Base-by-base conservation (phyloP, 1,140 invertebrate genomes). In the Bathynomus jamesi region DNA sequence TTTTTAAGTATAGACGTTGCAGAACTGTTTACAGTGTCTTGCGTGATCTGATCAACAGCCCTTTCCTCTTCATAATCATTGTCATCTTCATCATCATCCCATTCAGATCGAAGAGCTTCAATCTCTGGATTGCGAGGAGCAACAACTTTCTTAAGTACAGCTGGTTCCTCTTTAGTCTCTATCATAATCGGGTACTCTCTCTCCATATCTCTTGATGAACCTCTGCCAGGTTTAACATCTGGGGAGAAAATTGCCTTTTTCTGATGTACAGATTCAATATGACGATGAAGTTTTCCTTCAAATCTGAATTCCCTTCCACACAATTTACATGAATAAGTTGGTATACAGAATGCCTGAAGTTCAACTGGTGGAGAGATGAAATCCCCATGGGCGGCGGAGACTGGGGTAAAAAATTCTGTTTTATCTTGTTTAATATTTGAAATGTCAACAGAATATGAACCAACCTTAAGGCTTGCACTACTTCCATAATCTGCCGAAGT, bases 271-370 rank as follows among this genome's bases (percentile, higher is more conserved):
- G 66, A 66, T 62, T 77, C 76, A 32, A 77, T 77, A 61, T 77
- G 76, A 11, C 76, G 62, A 63, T 77, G 76, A n/a, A 77, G 66
- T 40, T 77, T 77, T 28, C 76, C 76, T 40, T 77, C 76, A 63
- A 77, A 77, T 28, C 76, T 67, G 61, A 77, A 77, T 53, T 77
- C 76, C 46, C 76, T 64, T 61, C 72, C 70, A 67, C 76, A 77
- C 27, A 77, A 64, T 60, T 77, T 77, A 61, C 76, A 77, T 4
- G 76, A 77, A 32, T 77, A 77, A 32, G 76, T 77, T 32, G 76
- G 76, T 62, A 77, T 77, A 63, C 76, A 77, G 65, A 77, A 77
- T 21, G 76, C 73, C 67, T 72, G 73, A 4, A 77, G 46, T 65
- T 77, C 76, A 5, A 77, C 76, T 29, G 76, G 76, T 28, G 76